Evolutionary conservation across 1,140 invertebrate genomes (phyloP), one percentile per base, ranked within the genome.

Genomic region (Cydia strobilella): DNA sequence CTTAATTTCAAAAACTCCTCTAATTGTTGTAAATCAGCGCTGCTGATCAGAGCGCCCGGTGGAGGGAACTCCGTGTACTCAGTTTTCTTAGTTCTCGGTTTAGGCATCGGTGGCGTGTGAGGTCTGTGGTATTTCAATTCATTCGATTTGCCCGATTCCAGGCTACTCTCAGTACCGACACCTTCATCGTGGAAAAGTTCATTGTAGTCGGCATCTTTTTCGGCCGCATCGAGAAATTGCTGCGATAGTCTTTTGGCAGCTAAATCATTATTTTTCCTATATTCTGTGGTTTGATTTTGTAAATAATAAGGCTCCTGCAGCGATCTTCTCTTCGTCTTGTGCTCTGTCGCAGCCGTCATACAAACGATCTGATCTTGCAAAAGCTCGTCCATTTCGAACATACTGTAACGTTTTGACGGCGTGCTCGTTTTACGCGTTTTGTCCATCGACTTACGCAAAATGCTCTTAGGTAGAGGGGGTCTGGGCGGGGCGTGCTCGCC

Each of bases 1-100:
- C 96, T 96, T 51, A 95, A 94, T 87, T 96, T 96, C 51, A 97
- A 89, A 81, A 96, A 96, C 76, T 97, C 96, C 86, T 96, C 96
- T 71, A 96, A 84, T 81, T 96, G 95, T 74, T 94, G 94, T 20
- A 96, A 93, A 75, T 96, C 95, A 15, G 94, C 94, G 76, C 94
- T 95, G 75, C 94, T 95, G 39, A 95, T 94, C 9, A 93, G 83
- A 76, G 90, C 89, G 13, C 90, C 89, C 20, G 91, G 90, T 20
- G 90, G 90, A 20, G 91, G 91, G 69, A 92, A 93, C 78, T 93
- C 91, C 74, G 86, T 90, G 63, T 93, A 93, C 76, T 93, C 91
- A 35, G 90, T 85, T 85, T 93, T 87, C 74, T 90, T 91, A 48
- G 89, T 91, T 79, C 88, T 86, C 20, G 90, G 86, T 75, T 93